These are phyloP conservation scores for Pseudocheirus occidentalis DNA, from an alignment of 2,797 vertebrate species.

Conservation along the genomic window DNA sequence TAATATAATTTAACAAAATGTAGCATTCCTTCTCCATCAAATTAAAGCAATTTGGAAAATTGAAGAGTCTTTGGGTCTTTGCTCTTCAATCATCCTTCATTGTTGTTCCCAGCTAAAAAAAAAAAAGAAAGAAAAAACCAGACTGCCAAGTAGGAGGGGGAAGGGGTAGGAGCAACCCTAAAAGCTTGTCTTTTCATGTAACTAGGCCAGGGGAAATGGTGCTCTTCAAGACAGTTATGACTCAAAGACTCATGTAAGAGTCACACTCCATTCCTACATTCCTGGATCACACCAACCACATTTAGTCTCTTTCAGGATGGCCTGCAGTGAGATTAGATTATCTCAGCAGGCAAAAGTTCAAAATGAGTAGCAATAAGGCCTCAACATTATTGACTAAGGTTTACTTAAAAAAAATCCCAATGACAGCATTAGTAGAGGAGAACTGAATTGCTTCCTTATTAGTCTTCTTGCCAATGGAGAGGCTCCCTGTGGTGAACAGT, in stretches of 20 bases:
- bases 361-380: not conserved
- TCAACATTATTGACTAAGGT: not conserved
- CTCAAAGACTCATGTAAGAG: slow-evolving; percentile 13
- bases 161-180: not conserved
- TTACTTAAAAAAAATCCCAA: not conserved
- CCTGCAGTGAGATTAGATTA: slow-evolving; percentile 4
- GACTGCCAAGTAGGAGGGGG: not conserved
- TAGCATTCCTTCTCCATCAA: slow-evolving; percentile 83
- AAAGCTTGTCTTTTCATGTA: slow-evolving; percentile 50
- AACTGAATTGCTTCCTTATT: slow-evolving; percentile 35
- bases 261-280: not conserved
- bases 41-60: slow-evolving; percentile 85
- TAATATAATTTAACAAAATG: slow-evolving; percentile 85
- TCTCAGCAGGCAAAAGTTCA: not conserved
- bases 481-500: not conserved
- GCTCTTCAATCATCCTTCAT: slow-evolving; percentile 83
- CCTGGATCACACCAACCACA: not conserved
- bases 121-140: slow-evolving; percentile 57
- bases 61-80: slow-evolving; percentile 81
- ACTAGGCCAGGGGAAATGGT: slow-evolving; percentile 23
- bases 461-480: not conserved
- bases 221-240: slow-evolving; percentile 39
- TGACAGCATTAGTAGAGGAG: not conserved
- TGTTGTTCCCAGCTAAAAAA: slow-evolving; percentile 76
- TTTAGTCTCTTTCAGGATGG: not conserved